Evolutionary conservation across 2,113 vertebrate genomes (phyloP).

Genomic region (Takifugu bimaculatus): DNA sequence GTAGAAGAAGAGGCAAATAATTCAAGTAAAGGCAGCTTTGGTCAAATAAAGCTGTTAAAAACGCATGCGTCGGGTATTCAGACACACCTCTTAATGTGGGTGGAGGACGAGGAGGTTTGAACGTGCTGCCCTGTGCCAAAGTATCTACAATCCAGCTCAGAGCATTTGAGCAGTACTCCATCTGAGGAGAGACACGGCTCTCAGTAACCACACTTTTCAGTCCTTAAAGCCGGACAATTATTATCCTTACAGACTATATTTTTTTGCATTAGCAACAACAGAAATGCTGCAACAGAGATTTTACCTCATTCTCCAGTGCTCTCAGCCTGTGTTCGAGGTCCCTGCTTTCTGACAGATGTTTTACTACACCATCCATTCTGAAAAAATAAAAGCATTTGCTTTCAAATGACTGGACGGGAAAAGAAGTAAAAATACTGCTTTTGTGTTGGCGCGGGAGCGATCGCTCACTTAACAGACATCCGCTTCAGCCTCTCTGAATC

Average conservation of each 20-base stretch:
- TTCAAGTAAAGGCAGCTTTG: neutral
- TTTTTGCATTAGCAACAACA: too few relatives aligned
- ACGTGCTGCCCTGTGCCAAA: conserved; percentile 69
- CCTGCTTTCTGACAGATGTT: conserved; percentile 53
- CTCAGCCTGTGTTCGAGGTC: conserved; percentile 52
- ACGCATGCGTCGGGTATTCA: neutral
- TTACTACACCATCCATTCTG: conserved; percentile 78
- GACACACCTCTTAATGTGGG: conserved; percentile 64
- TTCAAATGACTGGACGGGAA: neutral
- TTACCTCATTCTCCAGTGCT: conserved; percentile 69
- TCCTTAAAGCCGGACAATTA: too few relatives aligned
- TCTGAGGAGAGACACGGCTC: conserved; percentile 57
- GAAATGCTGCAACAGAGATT: neutral
- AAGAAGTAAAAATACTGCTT: too few relatives aligned
- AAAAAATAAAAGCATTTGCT: neutral
- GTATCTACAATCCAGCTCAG: conserved; percentile 82
- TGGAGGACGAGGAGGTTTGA: conserved; percentile 66
- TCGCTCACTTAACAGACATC: conserved; percentile 80
- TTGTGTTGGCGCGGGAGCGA: neutral
- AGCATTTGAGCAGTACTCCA: conserved; percentile 80
- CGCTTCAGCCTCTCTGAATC: conserved; percentile 82
- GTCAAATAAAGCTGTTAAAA: neutral
- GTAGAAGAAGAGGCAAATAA: conserved; percentile 2
- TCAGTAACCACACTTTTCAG: too few relatives aligned
- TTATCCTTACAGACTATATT: too few relatives aligned